Conservation (phyloP, 2,113 vertebrate species). For the Pelmatolapia mariae region DNA sequence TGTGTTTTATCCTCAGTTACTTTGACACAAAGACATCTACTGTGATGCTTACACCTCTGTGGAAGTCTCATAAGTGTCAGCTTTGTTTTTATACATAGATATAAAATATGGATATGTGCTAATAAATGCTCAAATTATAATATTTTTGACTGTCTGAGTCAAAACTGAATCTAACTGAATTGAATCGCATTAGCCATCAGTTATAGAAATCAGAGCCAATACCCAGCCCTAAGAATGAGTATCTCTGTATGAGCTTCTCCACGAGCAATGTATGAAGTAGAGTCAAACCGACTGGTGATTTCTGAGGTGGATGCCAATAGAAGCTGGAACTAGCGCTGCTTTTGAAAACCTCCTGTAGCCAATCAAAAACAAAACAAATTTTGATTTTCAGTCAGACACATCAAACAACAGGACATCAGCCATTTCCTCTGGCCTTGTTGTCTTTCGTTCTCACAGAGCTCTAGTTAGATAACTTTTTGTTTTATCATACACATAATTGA, state of each 20-base stretch:
- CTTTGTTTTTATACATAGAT: not conserved
- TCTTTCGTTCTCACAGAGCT: not conserved
- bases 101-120: not conserved
- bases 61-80: not conserved
- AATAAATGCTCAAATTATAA: not conserved
- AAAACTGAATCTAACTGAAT: not conserved
- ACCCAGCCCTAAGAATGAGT: not conserved
- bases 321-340: not conserved
- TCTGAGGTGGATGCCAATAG: not conserved
- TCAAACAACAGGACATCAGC: accelerated
- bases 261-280: accelerated
- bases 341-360: not conserved
- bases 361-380: not conserved
- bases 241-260: not conserved
- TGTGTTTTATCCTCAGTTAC: not conserved
- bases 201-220: not conserved
- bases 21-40: not conserved
- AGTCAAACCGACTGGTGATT: not conserved
- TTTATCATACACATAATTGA: not conserved
- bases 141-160: not conserved
- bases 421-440: not conserved
- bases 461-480: not conserved
- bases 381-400: not conserved
- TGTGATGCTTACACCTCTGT: not conserved
- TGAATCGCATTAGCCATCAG: not conserved